Evolutionary conservation across 2,797 vertebrate species (phyloP), one percentile per base, ranked within the genome.

Genomic region (Sebastes diaconus): DNA sequence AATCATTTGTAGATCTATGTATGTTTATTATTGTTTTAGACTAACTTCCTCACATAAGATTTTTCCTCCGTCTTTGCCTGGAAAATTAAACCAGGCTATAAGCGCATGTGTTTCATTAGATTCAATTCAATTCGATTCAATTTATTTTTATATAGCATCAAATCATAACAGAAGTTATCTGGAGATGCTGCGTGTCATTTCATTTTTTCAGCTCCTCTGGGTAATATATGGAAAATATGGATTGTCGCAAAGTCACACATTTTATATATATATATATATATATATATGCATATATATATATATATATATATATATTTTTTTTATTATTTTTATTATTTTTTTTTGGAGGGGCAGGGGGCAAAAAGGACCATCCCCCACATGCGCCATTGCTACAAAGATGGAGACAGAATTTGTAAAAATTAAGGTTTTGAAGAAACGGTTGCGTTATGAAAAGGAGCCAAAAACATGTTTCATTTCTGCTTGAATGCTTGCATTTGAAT

Each of bases 311-410:
- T 39, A 12, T 36, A 12, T 71, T 7, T 30, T 8, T 27, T 30
- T 9, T 24, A 3, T 39, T 57, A 3, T n/a, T 7, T 24, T 4
- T 27, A 52, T 25, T 63, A 2, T 18, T 63, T 24, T 63, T 27
- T 39, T 39, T 39, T 6, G 13, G 36, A 3, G 36, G 36, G 36
- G 36, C 5, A 39, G 13, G 36, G 77, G 64, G 78, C 61, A 68
- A 73, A 83, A 57, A 81, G 70, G 42, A 18, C 34, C 34, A 5
- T 86, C 73, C 77, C 80, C 78, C 81, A 84, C 83, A 80, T 86
- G 50, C 85, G 86, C 88, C 84, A 75, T 65, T 46, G 24, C 58
- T 54, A 88, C 77, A 89, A 92, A 87, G 61, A 57, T 86, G 63
- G 74, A 87, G 81, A 90, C 29, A 59, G 71, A 80, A 79, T 83